These are phyloP conservation scores for Fratercula arctica DNA, from an alignment of 2,797 vertebrate genomes.

Conservation along the genomic window DNA sequence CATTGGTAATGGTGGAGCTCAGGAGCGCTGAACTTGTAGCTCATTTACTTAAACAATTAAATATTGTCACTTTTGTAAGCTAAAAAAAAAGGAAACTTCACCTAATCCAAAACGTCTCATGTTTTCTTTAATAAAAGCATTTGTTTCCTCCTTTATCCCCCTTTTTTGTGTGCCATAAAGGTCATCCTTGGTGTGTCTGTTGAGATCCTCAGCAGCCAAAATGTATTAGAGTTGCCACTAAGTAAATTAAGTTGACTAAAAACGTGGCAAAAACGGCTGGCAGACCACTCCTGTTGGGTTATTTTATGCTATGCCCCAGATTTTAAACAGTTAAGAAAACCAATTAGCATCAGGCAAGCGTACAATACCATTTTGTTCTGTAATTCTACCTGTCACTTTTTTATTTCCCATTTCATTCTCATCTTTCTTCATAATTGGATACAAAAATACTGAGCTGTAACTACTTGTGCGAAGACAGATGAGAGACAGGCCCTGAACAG, in stretches of 20 bases:
- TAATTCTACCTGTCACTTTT: conserved; percentile 25
- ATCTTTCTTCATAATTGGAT: conserved; percentile 58
- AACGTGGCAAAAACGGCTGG: neutral
- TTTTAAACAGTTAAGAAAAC: conserved; percentile 37
- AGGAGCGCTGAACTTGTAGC: neutral
- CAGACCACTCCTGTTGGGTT: neutral
- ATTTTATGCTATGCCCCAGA: neutral
- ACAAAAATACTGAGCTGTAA: conserved; percentile 35
- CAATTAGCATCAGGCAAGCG: neutral
- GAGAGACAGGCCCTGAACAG: neutral
- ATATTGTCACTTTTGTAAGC: neutral
- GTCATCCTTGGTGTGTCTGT: neutral
- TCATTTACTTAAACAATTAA: neutral
- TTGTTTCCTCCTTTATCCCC: neutral
- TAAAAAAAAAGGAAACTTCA: neutral
- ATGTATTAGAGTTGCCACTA: neutral
- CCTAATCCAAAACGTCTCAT: neutral
- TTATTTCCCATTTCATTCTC: conserved; percentile 18
- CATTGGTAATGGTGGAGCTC: neutral
- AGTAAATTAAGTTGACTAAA: neutral
- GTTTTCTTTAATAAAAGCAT: neutral
- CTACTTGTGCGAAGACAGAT: neutral
- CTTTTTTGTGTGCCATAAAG: neutral
- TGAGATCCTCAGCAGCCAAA: neutral
- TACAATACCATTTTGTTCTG: conserved; percentile 2